phyloP scores from a whole-genome alignment of 2,888 invertebrate genomes.

The Drosophila prostipennis region DNA sequence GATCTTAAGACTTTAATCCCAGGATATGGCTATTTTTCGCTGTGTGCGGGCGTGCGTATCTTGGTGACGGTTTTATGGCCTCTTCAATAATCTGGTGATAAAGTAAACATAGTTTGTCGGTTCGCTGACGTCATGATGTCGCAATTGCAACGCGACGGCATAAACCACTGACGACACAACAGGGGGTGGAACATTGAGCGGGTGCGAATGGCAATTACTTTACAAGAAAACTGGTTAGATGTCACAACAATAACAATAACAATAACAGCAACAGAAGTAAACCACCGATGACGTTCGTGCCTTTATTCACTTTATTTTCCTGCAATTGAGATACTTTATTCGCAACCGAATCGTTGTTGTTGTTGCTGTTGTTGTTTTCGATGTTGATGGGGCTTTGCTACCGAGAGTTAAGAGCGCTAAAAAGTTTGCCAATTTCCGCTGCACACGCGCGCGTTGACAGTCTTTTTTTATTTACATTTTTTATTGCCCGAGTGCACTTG shows the following conservation, averaged over 20 bases:
- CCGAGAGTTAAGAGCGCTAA: constrained; percentile 7
- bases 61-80: constrained; percentile 31
- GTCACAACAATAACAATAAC: constrained; percentile 36
- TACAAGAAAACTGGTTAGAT: constrained; percentile 45
- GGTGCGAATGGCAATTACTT: constrained; percentile 28
- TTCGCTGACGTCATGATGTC: constrained; percentile 31
- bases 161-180: background rate
- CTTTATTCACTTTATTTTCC: constrained; percentile 23
- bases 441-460: constrained; percentile 19
- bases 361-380: background rate
- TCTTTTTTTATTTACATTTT: background rate
- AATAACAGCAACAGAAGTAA: constrained; percentile 13
- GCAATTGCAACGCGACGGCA: constrained; percentile 25
- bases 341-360: constrained; percentile 56
- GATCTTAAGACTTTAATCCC: background rate
- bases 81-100: constrained; percentile 26
- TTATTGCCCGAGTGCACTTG: constrained; percentile 4
- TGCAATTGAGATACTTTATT: constrained; percentile 45
- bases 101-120: constrained; percentile 24
- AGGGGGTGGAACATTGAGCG: constrained; percentile 1
- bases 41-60: constrained; percentile 8
- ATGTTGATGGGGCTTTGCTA: background rate
- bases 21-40: background rate
- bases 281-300: constrained; percentile 4
- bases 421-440: constrained; percentile 40